Evolutionary conservation across 2,797 vertebrate species (phyloP).

Genomic region (Poliocrania exsul): DNA sequence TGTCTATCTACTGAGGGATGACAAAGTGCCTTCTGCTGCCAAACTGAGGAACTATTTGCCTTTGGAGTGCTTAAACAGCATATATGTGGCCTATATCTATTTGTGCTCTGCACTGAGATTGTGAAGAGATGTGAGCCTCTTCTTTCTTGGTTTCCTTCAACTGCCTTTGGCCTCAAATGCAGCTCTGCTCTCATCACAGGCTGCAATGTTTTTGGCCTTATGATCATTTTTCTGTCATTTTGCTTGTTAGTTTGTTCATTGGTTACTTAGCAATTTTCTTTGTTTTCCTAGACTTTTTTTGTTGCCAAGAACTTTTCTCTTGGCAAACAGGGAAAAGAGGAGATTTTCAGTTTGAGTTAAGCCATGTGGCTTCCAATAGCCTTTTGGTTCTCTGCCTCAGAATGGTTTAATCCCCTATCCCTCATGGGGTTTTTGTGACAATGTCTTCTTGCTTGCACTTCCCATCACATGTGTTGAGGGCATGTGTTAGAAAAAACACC

Average conservation of each 20-base stretch:
- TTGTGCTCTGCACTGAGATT: neutral
- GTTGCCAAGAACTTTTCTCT: conserved; percentile 64
- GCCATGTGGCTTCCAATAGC: conserved; percentile 41
- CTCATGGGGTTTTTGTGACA: neutral
- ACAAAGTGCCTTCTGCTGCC: neutral
- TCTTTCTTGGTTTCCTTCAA: conserved; percentile 39
- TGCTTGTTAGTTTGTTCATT: conserved; percentile 67
- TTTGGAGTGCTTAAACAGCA: neutral
- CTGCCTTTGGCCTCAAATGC: conserved; percentile 48
- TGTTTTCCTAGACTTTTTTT: conserved; percentile 56
- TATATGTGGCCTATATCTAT: neutral
- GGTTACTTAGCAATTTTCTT: conserved; percentile 71
- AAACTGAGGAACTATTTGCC: neutral
- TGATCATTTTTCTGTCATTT: conserved; percentile 58
- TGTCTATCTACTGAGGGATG: neutral
- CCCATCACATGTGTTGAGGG: neutral
- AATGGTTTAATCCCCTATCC: neutral
- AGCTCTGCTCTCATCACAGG: conserved; percentile 52
- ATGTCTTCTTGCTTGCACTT: neutral
- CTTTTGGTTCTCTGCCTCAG: neutral
- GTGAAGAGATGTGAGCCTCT: neutral
- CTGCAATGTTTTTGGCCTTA: conserved; percentile 59
- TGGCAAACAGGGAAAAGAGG: conserved; percentile 15
- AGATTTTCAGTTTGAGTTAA: conserved; percentile 59
- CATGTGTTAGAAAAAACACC: neutral